Base-by-base conservation (phyloP, 1,140 invertebrate genomes). In the Vanessa tameamea region DNA sequence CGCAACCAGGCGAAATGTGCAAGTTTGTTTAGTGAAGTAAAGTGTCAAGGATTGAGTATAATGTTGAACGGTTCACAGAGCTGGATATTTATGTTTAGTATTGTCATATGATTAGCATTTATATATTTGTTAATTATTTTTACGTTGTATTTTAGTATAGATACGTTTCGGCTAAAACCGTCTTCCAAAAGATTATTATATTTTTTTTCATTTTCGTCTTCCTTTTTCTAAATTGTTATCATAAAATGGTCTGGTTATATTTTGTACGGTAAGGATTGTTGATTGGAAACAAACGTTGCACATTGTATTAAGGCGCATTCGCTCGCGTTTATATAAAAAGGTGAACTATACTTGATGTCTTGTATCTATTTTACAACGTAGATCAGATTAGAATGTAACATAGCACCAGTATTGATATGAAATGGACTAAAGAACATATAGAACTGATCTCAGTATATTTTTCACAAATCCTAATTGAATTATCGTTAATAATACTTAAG, bases 261-360 rank as follows among this genome's bases (percentile, higher is more conserved):
- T 37, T 43, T 69, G 51, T 20, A 70, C 43, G 59, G 48, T 72
- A 64, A 71, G 70, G 63, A 69, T 53, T 70, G 69, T 73, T 53
- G 51, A 69, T 69, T 80, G 71, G 68, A 81, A 83, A 86, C 85
- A 88, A 85, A 86, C 83, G 74, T 85, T 86, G 86, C 86, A 87
- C 87, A 87, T 84, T 83, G 72, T 79, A 75, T 69, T 51, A 68
- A 78, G 77, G 82, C 86, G 87, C 82, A 65, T 78, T 85, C 84
- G 87, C 83, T 87, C 88, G 87, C 79, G 79, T 86, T 82, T 84
- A 78, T 78, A 82, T 77, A 79, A 78, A 89, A 88, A 91, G 89
- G 90, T 89, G 89, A 91, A 91, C 88, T 88, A 85, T 78, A 82
- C 87, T 85, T 87, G 81, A 88, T 90, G 89, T 92, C 90, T 92